A percentile compares a stretch with the other conserved stretches of the same genome.
Evolutionary conservation across 2,113 vertebrate genomes (phyloP).

Genomic region (Alectura lathami): DNA sequence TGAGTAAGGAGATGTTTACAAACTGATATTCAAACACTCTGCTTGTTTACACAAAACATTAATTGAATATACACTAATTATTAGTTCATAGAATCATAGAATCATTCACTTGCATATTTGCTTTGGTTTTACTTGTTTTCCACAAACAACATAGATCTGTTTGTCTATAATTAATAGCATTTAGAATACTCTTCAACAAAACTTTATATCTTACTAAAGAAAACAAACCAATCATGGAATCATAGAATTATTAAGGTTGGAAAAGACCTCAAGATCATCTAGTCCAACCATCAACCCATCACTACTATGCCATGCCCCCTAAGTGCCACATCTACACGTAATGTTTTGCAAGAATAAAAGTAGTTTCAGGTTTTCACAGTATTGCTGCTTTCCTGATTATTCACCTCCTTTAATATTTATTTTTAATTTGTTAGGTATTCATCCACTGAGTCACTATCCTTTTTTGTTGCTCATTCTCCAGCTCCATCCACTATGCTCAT

Average conservation of each 20-base stretch:
- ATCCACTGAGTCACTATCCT: background rate
- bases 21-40: background rate
- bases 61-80: conserved; percentile 33
- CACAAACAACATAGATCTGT: background rate
- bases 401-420: background rate
- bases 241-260: no score
- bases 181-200: background rate
- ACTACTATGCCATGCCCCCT: no score
- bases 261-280: no score
- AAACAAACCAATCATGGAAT: no score
- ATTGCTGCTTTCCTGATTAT: background rate
- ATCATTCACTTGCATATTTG: conserved; percentile 31
- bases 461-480: background rate
- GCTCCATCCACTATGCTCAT: background rate
- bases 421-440: background rate
- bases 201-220: background rate
- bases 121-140: conserved; percentile 25
- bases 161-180: background rate
- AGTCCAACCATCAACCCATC: no score
- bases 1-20: conserved; percentile 29
- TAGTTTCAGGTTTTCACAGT: background rate
- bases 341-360: background rate
- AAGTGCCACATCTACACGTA: no score
- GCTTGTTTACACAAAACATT: conserved; percentile 33
- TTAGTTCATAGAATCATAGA: no score